Evolutionary conservation across 2,888 invertebrate genomes (phyloP).

Genomic region (Aphrophora alni): DNA sequence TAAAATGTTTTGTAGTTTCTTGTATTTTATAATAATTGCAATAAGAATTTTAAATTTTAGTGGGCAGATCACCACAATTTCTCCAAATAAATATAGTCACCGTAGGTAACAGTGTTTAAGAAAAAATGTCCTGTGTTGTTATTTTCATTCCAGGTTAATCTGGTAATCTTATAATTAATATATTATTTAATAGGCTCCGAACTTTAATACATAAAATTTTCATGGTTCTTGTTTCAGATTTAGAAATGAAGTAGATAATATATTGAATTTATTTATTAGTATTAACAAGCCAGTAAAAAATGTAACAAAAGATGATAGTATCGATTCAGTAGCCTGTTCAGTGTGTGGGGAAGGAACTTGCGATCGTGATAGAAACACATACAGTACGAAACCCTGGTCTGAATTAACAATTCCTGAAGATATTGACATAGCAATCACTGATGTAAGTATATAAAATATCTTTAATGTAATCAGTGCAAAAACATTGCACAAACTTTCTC

Average conservation of each 20-base stretch:
- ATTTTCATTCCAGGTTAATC: too few species aligned
- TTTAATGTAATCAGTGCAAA: neutral
- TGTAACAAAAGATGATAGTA: slow-evolving; percentile 18
- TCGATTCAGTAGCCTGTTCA: slow-evolving; percentile 59
- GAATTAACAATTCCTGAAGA: slow-evolving; percentile 71
- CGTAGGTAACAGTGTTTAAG: too few species aligned
- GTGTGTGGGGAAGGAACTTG: slow-evolving; percentile 68
- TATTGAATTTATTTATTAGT: slow-evolving; percentile 23
- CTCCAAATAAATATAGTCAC: too few species aligned
- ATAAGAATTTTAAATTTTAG: too few species aligned
- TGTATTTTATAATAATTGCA: too few species aligned
- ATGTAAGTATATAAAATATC: slow-evolving; percentile 65
- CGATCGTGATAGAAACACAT: slow-evolving; percentile 62
- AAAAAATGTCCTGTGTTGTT: too few species aligned
- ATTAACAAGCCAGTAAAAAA: neutral
- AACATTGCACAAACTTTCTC: too few species aligned
- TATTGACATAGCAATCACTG: slow-evolving; percentile 76
- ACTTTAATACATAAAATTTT: too few species aligned
- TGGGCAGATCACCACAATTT: too few species aligned
- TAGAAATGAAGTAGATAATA: slow-evolving; percentile 32
- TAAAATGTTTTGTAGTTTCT: too few species aligned
- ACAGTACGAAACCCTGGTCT: slow-evolving; percentile 68
- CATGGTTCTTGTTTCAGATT: slow-evolving; percentile 23
- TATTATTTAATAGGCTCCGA: too few species aligned
- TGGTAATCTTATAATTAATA: too few species aligned